These are phyloP conservation scores for Mya arenaria DNA, from an alignment of 1,140 invertebrate genomes.

Conservation along the genomic window DNA sequence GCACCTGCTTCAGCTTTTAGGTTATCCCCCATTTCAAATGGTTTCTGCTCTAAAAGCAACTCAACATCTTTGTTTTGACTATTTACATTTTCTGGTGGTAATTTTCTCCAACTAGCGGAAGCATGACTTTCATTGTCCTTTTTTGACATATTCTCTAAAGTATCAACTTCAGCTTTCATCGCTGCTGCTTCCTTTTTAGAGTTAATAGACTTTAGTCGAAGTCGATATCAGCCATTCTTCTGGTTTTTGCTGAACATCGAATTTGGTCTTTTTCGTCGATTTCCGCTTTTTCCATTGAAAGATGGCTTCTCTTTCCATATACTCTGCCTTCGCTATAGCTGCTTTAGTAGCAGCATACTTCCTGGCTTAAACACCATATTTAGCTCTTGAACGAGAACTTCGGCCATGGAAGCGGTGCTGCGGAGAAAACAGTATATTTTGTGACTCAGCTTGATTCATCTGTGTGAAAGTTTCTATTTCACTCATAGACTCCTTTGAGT, in stretches of 20 bases:
- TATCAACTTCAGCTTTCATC: not conserved
- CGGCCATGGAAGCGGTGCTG: not conserved
- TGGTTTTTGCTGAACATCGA: not conserved
- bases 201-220: not conserved
- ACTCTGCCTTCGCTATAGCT: not conserved
- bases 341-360: slow-evolving; percentile 7
- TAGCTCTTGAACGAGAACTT: not conserved
- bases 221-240: not conserved
- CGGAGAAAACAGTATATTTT: not conserved
- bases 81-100: not conserved
- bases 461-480: not conserved
- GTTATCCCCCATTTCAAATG: not conserved
- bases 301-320: not conserved
- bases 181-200: slow-evolving; percentile 3
- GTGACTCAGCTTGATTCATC: not conserved
- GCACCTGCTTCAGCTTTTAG: not conserved
- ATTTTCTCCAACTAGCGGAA: not conserved
- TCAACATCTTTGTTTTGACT: not conserved
- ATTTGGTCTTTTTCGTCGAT: not conserved
- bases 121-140: not conserved
- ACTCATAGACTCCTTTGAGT: not conserved
- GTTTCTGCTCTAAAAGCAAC: not conserved
- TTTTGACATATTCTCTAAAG: not conserved
- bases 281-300: not conserved
- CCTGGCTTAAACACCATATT: not conserved